Evolutionary conservation across 2,113 vertebrate genomes (phyloP).

Genomic region (Chrysemys picta): DNA sequence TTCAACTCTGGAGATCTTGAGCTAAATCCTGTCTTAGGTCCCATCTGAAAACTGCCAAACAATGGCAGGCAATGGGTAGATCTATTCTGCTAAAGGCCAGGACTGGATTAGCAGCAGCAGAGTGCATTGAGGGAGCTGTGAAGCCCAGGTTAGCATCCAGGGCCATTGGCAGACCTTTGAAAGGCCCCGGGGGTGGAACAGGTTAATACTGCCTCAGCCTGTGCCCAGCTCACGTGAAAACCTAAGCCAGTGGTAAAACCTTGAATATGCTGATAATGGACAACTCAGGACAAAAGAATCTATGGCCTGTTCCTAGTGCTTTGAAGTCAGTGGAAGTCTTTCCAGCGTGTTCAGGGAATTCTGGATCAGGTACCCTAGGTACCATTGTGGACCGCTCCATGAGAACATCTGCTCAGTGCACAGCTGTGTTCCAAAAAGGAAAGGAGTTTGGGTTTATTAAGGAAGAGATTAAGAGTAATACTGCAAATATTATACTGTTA

Average conservation of each 20-base stretch:
- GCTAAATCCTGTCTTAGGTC: background rate
- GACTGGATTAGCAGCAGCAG: background rate
- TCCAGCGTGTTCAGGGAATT: background rate
- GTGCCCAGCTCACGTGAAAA: background rate
- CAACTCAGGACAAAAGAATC: background rate
- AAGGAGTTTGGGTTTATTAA: background rate
- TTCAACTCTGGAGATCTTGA: background rate
- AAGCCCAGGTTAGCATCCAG: background rate
- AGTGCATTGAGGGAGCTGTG: background rate
- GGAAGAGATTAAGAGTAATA: background rate
- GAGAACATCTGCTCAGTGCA: background rate
- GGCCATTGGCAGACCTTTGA: background rate
- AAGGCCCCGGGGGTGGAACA: background rate
- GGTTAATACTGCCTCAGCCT: no score
- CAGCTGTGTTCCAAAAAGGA: background rate
- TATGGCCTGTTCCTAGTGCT: background rate
- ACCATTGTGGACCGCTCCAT: background rate
- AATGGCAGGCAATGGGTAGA: background rate
- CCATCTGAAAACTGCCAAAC: background rate
- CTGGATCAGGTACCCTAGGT: background rate
- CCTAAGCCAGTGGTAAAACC: background rate
- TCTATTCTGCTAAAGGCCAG: background rate
- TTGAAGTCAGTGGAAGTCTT: background rate
- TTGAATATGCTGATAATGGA: background rate
- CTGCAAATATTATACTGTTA: background rate